These are phyloP conservation scores for Hypselothyrea guttata DNA, from an alignment of 2,888 invertebrate genomes.

Conservation along the genomic window DNA sequence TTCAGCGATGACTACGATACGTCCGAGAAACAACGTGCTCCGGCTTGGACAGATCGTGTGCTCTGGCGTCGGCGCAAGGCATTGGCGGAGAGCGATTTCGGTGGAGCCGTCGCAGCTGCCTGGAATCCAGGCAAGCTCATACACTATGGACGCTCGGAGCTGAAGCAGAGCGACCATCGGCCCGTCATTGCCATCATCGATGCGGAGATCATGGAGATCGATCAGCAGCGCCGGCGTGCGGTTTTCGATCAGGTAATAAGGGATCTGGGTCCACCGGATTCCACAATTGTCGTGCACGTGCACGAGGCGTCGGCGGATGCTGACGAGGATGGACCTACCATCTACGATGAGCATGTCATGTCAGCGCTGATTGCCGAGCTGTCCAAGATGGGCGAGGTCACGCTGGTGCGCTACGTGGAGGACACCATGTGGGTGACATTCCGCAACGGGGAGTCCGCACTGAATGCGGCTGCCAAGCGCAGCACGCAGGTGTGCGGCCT, in stretches of 20 bases:
- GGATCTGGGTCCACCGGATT: slow-evolving; percentile 96
- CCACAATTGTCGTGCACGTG: slow-evolving; percentile 91
- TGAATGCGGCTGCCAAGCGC: slow-evolving; percentile 86
- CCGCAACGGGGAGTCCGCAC: slow-evolving; percentile 93
- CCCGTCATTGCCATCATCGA: slow-evolving; percentile 97
- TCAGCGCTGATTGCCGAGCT: slow-evolving; percentile 90
- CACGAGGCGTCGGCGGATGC: slow-evolving; percentile 84
- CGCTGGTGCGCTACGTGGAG: slow-evolving; percentile 94
- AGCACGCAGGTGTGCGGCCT: slow-evolving; percentile 86
- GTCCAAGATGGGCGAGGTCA: slow-evolving; percentile 93
- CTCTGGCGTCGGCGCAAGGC: slow-evolving; percentile 93
- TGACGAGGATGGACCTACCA: slow-evolving; percentile 84
- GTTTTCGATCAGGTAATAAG: slow-evolving; percentile 91
- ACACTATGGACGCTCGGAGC: slow-evolving; percentile 94
- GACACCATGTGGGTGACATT: slow-evolving; percentile 96
- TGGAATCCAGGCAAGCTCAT: slow-evolving; percentile 91
- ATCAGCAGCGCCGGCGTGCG: slow-evolving; percentile 87
- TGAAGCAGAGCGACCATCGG: slow-evolving; percentile 98
- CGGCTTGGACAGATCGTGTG: slow-evolving; percentile 99
- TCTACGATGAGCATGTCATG: slow-evolving; percentile 92
- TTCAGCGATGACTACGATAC: slow-evolving; percentile 99
- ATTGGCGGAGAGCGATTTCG: slow-evolving; percentile 86
- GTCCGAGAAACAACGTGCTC: slow-evolving; percentile 97
- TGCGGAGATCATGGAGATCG: slow-evolving; percentile 91
- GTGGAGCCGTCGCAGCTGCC: slow-evolving; percentile 82